Evolutionary conservation across 2,797 vertebrate species (phyloP).

Genomic region (Cottoperca gobio): DNA sequence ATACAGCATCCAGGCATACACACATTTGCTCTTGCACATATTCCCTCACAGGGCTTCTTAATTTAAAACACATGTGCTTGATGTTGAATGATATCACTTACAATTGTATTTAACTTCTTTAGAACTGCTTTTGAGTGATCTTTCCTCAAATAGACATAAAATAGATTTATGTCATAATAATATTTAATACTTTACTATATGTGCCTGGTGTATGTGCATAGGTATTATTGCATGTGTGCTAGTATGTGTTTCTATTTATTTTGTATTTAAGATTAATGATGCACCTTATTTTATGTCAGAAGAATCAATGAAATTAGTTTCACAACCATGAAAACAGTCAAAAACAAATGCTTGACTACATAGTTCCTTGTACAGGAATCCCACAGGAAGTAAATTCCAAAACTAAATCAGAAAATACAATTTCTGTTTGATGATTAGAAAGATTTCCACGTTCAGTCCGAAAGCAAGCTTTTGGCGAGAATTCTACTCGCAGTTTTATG

Average conservation of each 20-base stretch:
- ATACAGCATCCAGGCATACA: conserved; percentile 31
- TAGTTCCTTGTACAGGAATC: neutral
- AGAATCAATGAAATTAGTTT: neutral
- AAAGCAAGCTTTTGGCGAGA: too few species aligned
- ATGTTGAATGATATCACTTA: conserved; percentile 17
- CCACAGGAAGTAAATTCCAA: neutral
- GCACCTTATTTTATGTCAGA: neutral
- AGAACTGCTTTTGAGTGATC: conserved; percentile 3
- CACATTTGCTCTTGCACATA: conserved; percentile 20
- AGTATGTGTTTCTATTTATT: neutral
- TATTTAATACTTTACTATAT: neutral
- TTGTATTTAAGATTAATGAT: neutral
- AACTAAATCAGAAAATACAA: too few species aligned
- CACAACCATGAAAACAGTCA: neutral
- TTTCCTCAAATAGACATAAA: too few species aligned
- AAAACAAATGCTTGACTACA: too few species aligned
- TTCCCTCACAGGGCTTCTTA: conserved; percentile 5
- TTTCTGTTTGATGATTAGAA: too few species aligned
- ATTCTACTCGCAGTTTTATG: too few species aligned
- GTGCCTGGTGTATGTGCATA: rapidly evolving
- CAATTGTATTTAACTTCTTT: conserved; percentile 17
- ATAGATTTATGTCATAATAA: neutral
- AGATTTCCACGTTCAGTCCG: too few species aligned
- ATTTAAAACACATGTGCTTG: conserved; percentile 12
- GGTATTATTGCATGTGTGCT: neutral